Evolutionary conservation across 2,113 vertebrate species (phyloP).

Genomic region (Haplochromis burtoni): DNA sequence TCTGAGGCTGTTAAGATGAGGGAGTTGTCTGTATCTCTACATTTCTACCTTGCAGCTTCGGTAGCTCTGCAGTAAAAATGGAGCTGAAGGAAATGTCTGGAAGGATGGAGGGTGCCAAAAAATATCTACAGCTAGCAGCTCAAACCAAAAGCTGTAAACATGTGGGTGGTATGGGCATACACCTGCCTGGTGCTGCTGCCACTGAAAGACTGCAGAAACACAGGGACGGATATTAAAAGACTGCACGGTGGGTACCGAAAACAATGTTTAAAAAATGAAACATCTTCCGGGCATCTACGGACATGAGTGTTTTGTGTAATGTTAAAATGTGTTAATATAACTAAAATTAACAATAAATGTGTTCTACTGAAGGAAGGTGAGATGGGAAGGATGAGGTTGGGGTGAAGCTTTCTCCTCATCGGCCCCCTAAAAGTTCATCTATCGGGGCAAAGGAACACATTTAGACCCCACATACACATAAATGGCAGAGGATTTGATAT

Average conservation of each 20-base stretch:
- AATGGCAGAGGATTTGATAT: conserved; percentile 41
- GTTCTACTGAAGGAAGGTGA: not conserved
- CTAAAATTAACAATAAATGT: not conserved
- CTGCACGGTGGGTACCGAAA: not conserved
- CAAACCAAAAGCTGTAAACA: not conserved
- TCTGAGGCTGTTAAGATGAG: not conserved
- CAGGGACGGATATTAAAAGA: conserved; percentile 3
- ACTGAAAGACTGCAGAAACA: not conserved
- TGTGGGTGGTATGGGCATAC: not conserved
- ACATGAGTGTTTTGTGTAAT: not conserved
- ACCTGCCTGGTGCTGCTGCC: not conserved
- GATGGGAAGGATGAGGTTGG: not conserved
- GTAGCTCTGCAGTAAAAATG: not conserved
- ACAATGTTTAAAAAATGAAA: not conserved
- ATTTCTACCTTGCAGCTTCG: not conserved
- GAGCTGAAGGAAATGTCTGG: not conserved
- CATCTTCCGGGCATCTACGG: not conserved
- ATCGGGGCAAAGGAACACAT: not conserved
- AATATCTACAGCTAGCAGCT: not conserved
- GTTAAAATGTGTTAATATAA: not conserved
- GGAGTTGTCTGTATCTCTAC: not conserved
- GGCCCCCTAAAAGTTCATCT: not conserved
- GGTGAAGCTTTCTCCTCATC: not conserved
- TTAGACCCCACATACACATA: not conserved
- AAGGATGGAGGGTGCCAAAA: not conserved